Percentiles rank a stretch among this genome's conserved stretches.
Evolutionary conservation across 2,113 vertebrate species (phyloP).

Genomic region (Mormoops blainvillei): DNA sequence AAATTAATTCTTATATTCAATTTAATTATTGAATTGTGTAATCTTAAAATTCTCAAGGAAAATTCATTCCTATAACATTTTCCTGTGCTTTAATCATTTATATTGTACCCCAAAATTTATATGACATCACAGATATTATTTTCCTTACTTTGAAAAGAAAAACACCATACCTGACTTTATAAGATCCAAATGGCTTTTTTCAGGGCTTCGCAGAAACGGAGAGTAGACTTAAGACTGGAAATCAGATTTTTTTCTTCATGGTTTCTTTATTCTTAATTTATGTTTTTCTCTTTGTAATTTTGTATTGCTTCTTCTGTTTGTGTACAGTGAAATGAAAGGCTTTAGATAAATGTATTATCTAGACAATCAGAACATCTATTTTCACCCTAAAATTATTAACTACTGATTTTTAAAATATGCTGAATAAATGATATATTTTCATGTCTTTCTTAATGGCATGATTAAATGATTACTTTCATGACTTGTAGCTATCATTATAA

Average conservation of each 20-base stretch:
- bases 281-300: constrained; percentile 1
- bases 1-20: not conserved
- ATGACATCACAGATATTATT: not conserved
- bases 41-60: not conserved
- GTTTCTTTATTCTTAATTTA: not conserved
- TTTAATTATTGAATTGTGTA: not conserved
- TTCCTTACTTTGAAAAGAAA: not conserved
- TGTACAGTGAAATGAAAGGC: not conserved
- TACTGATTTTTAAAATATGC: not conserved
- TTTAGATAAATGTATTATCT: not conserved
- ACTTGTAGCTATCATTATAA: not conserved
- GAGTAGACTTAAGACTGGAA: not conserved
- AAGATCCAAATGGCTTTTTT: not conserved
- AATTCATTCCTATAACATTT: not conserved
- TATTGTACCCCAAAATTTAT: not conserved
- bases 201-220: not conserved
- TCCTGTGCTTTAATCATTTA: not conserved
- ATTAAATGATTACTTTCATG: not conserved
- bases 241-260: not conserved
- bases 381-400: not conserved
- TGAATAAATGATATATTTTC: not conserved
- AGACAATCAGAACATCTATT: not conserved
- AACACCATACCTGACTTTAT: not conserved
- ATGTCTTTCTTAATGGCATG: not conserved
- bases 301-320: not conserved